Base-by-base conservation (phyloP, 2,888 invertebrate genomes). In the Cryptosula pallasiana region DNA sequence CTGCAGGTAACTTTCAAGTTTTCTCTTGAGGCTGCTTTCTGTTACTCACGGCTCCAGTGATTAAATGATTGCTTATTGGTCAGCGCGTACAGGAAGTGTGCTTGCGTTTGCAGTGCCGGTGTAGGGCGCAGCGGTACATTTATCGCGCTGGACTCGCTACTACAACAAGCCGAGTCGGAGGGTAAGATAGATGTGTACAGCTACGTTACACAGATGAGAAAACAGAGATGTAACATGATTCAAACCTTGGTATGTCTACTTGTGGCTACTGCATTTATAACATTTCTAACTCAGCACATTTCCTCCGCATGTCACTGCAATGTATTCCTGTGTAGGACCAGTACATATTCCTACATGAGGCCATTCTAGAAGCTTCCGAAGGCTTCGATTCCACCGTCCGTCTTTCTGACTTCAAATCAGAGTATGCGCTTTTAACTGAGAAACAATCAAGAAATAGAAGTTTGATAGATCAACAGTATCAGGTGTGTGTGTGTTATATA, bases 181-280 rank as follows among this genome's bases (percentile, higher is more conserved):
- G 36, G 36, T 23, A 70, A 70, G 32, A 36, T 70, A 23, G 70
- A 70, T 23, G 70, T 70, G 35, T 70, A 70, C 29, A 32, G 70
- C 25, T 36, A 36, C n/a, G 70, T 70, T 27, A 27, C 36, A 16
- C 54, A 25, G 16, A 70, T 70, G 70, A 70, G 70, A 29, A 34
- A 70, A 70, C 70, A 70, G 36, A n/a, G 70, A 16, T 70, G 70
- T 23, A 70, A 70, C 70, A 70, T 70, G 70, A 70, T 70, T 54
- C 70, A 70, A 29, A 70, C 70, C 9, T 35, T 45, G 36, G 70
- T 70, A 63, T 13, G 63, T n/a, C n/a, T n/a, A n/a, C n/a, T n/a
- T n/a, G n/a, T n/a, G n/a, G n/a, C n/a, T n/a, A n/a, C n/a, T n/a
- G n/a, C n/a, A n/a, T n/a, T n/a, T n/a, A n/a, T n/a, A n/a, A n/a